Evolutionary conservation across 2,113 vertebrate genomes (phyloP).

Genomic region (Cyrtonyx montezumae): DNA sequence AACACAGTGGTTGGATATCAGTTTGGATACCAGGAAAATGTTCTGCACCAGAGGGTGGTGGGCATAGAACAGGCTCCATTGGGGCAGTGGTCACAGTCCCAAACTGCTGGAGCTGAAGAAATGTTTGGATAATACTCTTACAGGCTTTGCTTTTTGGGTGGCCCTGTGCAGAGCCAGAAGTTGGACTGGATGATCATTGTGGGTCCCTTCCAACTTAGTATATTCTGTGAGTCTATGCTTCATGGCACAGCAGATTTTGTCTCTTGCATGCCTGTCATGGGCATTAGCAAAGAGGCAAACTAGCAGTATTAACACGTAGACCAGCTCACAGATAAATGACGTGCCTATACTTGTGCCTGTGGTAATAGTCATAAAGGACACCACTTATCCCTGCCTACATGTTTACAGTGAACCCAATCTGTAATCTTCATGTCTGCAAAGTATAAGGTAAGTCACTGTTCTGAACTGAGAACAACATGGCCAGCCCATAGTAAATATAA

Average conservation of each 20-base stretch:
- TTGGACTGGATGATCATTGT: too few relatives aligned
- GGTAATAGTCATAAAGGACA: background rate
- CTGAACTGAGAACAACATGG: background rate
- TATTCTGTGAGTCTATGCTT: too few relatives aligned
- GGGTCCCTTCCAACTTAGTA: too few relatives aligned
- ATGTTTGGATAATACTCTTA: too few relatives aligned
- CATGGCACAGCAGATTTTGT: background rate
- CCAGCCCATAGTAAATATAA: background rate
- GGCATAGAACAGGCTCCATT: too few relatives aligned
- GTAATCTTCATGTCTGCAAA: background rate
- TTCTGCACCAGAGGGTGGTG: too few relatives aligned
- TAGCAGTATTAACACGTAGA: background rate
- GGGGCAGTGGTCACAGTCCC: too few relatives aligned
- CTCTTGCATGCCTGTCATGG: fast-evolving
- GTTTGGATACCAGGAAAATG: too few relatives aligned
- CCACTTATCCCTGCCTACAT: background rate
- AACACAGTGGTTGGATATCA: background rate
- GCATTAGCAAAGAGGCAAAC: background rate
- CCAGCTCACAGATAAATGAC: background rate
- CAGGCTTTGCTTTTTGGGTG: too few relatives aligned
- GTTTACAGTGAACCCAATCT: background rate
- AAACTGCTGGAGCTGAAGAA: too few relatives aligned
- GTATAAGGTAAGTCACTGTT: background rate
- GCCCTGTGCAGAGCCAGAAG: too few relatives aligned
- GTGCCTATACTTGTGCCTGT: background rate